phyloP scores from a whole-genome alignment of 2,113 vertebrate genomes.

The Myiozetetes cayanensis region DNA sequence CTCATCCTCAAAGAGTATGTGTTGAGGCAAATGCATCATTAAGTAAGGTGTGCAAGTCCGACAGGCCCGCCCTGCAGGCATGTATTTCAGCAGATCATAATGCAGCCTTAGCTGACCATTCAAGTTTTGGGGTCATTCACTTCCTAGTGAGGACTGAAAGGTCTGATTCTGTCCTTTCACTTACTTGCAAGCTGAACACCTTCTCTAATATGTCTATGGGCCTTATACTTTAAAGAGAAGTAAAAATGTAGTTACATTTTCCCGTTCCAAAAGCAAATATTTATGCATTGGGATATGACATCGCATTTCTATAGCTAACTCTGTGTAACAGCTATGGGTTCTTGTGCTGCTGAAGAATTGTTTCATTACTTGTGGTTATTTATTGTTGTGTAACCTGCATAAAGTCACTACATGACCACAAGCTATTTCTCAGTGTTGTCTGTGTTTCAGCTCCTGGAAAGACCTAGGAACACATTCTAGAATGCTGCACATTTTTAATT shows the following conservation, averaged over 20 bases:
- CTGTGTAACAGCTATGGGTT: not conserved
- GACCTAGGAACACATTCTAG: not conserved
- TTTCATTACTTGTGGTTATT: not conserved
- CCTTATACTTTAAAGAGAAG: not conserved
- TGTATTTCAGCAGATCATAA: not conserved
- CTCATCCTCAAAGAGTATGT: not conserved
- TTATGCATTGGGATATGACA: not conserved
- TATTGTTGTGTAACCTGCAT: not conserved
- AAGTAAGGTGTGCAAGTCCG: not conserved
- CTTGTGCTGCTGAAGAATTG: not conserved
- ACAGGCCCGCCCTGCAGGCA: not conserved
- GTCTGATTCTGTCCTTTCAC: not conserved
- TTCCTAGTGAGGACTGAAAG: not conserved
- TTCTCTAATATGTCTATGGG: not conserved
- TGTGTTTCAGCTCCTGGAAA: not conserved
- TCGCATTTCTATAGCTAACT: not conserved
- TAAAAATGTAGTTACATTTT: not conserved
- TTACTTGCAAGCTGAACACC: not conserved
- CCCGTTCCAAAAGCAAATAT: not conserved
- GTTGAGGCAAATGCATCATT: accelerated
- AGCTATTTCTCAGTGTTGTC: not conserved
- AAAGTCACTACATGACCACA: not conserved
- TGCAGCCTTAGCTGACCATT: not conserved
- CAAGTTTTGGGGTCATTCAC: not conserved
- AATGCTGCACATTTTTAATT: not conserved